phyloP scores from a whole-genome alignment of 2,888 invertebrate species.

The Limnephilus lunatus region DNA sequence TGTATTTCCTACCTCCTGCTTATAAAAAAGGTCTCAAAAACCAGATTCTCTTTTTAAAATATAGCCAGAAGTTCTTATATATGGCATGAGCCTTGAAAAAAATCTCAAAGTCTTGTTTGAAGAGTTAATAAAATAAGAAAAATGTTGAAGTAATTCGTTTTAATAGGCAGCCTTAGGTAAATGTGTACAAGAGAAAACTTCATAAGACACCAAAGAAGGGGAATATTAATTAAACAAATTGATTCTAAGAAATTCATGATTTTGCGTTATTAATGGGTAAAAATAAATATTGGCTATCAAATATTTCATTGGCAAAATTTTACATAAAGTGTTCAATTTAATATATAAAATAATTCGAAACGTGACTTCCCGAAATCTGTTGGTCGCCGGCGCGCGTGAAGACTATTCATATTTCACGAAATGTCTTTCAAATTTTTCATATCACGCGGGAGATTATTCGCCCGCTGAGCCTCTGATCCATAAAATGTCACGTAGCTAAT shows the following conservation, averaged over 20 bases:
- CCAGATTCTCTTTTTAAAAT: no score
- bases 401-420: constrained; percentile 40
- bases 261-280: neutral
- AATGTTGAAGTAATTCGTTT: neutral
- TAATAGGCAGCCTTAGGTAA: neutral
- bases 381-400: neutral
- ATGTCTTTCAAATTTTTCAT: constrained; percentile 39
- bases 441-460: constrained; percentile 43
- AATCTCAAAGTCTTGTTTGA: no score
- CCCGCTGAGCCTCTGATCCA: constrained; percentile 20
- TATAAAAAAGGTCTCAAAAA: no score
- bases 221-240: neutral
- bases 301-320: neutral
- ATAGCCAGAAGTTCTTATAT: no score
- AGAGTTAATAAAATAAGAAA: neutral
- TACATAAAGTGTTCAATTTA: neutral
- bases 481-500: constrained; percentile 59
- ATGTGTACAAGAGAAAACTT: neutral
- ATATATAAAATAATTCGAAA: constrained; percentile 12
- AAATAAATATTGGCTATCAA: neutral
- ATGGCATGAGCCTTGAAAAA: no score
- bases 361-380: constrained; percentile 19
- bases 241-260: neutral
- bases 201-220: neutral
- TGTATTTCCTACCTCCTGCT: no score